Evolutionary conservation across 2,797 vertebrate species (phyloP), one percentile per base, ranked within the genome.

Genomic region (Lateolabrax maculatus): DNA sequence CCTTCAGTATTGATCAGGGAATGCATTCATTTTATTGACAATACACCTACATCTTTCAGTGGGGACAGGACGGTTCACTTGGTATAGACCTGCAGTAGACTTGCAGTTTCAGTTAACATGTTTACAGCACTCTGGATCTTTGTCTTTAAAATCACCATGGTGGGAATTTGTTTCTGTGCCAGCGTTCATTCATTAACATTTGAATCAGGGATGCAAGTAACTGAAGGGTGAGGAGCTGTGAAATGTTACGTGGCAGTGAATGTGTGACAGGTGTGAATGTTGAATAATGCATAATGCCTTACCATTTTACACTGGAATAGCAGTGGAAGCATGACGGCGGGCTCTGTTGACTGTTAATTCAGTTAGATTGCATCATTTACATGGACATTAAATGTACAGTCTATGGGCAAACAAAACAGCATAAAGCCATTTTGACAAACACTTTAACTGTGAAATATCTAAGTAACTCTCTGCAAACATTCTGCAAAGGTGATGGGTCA

Each of bases 151-250:
- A 71, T 39, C 75, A 58, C 62, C 51, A 31, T 5, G n/a, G 18
- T 46, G 49, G 36, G 75, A 57, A 70, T 74, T 13, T 58, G 65
- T 67, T 57, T 63, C 25, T 23, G 4, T 36, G 66, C 57, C 53
- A 39, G 48, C 7, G 18, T 65, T 87, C 76, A 82, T 71, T 88
- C 79, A 84, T 88, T 88, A 85, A 85, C 82, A 79, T 81, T 83
- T 81, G 73, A 76, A 81, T 78, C 82, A 75, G 56, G 71, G 57
- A 65, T 58, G 66, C 60, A 37, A 57, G 63, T 71, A 71, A 81
- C 51, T 80, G 56, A 85, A 80, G 75, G 29, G 37, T 58, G 83
- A 87, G 68, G 53, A 86, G 64, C 85, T 77, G 77, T 84, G 77
- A 88, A 88, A 85, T 73, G 73, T 80, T 68, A 58, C 77, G 70